Evolutionary conservation across 2,797 vertebrate species (phyloP).

Genomic region (Danio jaintianensis): DNA sequence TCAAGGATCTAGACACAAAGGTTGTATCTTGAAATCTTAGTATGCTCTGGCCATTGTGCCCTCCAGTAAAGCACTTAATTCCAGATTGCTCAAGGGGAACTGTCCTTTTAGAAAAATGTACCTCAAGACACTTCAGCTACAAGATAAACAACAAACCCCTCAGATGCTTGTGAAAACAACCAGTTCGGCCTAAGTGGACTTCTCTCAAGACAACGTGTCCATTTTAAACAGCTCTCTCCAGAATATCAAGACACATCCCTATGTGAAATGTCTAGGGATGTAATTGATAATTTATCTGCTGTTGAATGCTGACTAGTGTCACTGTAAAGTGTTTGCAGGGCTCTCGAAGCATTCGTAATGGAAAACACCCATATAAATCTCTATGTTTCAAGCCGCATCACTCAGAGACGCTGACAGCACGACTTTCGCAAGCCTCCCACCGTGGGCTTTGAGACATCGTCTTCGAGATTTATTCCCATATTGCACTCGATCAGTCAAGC

Average conservation of each 20-base stretch:
- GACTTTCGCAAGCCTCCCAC: slow-evolving; percentile 19
- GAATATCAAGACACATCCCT: slow-evolving; percentile 12
- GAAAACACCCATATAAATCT: slow-evolving; percentile 56
- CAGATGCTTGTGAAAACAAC: not conserved
- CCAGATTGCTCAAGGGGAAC: slow-evolving; percentile 23
- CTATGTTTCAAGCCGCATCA: slow-evolving; percentile 46
- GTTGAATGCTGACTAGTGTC: slow-evolving; percentile 45
- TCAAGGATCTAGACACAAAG: not conserved
- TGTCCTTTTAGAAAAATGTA: slow-evolving; percentile 14
- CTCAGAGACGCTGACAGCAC: slow-evolving; percentile 51
- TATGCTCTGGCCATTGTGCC: not conserved
- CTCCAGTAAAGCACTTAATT: slow-evolving; percentile 6
- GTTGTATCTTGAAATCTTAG: slow-evolving; percentile 1
- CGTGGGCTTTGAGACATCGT: slow-evolving; percentile 35
- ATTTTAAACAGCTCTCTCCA: not conserved
- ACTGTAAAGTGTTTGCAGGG: slow-evolving; percentile 42
- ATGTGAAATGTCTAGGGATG: slow-evolving; percentile 16
- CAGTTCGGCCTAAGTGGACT: not conserved
- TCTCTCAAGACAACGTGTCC: slow-evolving; percentile 1
- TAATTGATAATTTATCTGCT: slow-evolving; percentile 49
- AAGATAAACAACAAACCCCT: slow-evolving; percentile 33
- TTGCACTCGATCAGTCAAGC: slow-evolving; percentile 55
- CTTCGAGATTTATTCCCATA: slow-evolving; percentile 50
- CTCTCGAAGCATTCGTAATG: slow-evolving; percentile 48
- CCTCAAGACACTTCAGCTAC: slow-evolving; percentile 3